These are phyloP conservation scores for Xiphophorus couchianus DNA, from an alignment of 2,113 vertebrate species.

Conservation along the genomic window DNA sequence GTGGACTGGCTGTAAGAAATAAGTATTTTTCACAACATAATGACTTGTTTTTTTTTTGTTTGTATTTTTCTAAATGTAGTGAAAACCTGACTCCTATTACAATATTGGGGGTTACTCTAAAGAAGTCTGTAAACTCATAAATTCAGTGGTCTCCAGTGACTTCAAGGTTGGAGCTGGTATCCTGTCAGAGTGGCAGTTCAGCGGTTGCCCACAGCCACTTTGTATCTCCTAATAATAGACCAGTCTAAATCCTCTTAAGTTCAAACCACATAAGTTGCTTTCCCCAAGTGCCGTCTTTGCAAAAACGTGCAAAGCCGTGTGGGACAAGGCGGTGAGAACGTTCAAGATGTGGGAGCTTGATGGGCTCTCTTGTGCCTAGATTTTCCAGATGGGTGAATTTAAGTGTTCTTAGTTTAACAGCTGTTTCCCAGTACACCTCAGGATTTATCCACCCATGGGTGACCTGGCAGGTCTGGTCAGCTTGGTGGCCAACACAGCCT, in stretches of 20 bases:
- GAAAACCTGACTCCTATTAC: not conserved
- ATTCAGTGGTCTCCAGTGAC: not conserved
- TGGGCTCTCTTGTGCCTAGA: constrained; percentile 16
- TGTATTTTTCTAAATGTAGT: not conserved
- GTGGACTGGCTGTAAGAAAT: not conserved
- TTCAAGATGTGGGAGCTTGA: constrained; percentile 19
- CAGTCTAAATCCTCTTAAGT: constrained; percentile 74
- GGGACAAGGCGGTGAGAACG: constrained; percentile 8
- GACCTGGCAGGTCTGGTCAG: constrained; percentile 88
- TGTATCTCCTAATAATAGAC: constrained; percentile 68
- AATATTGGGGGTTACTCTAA: not conserved
- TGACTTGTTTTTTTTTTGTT: not conserved
- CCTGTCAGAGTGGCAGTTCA: not conserved
- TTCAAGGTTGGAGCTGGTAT: constrained; percentile 9
- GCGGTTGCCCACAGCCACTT: constrained; percentile 30
- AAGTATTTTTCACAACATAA: too few relatives aligned
- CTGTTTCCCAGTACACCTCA: not conserved
- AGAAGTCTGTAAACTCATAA: too few relatives aligned
- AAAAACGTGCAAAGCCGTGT: constrained; percentile 49
- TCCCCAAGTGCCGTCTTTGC: constrained; percentile 34
- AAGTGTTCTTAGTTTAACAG: not conserved
- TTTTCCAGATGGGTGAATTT: constrained; percentile 9
- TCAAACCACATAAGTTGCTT: constrained; percentile 73
- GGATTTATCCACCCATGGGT: constrained; percentile 74
- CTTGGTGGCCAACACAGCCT: constrained; percentile 90